phyloP scores from a whole-genome alignment of 2,797 vertebrate species.

The Morelia viridis region DNA sequence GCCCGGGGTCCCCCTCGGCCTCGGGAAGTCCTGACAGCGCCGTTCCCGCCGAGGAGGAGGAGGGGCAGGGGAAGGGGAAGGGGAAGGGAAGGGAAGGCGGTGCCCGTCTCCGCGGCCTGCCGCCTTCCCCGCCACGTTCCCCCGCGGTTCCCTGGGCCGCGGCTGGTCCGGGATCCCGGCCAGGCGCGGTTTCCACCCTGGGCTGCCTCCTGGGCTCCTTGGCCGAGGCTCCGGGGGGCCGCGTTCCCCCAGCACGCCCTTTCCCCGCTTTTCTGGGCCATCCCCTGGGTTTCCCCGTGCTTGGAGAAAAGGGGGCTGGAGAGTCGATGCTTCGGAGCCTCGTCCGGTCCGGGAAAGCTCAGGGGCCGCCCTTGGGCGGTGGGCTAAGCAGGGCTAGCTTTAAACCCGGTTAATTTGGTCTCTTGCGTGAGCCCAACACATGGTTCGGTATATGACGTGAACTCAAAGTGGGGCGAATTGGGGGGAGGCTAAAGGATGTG shows the following conservation, averaged over 20 bases:
- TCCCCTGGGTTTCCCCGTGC: no score
- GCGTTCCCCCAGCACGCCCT: no score
- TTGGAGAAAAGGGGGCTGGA: not conserved
- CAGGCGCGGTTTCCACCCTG: no score
- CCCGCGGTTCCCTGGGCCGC: not conserved
- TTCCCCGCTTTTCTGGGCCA: no score
- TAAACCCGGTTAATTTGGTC: not conserved
- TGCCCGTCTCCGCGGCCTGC: not conserved
- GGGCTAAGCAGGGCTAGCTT: not conserved
- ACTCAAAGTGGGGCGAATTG: not conserved
- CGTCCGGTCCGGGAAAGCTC: not conserved
- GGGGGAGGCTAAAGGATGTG: not conserved
- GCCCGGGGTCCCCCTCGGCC: not conserved
- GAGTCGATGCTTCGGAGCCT: not conserved
- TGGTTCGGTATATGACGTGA: not conserved
- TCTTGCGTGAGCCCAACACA: not conserved
- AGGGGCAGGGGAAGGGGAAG: not conserved
- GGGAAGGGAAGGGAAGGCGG: not conserved
- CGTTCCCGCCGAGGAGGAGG: conserved; percentile 7
- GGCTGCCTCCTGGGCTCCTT: no score
- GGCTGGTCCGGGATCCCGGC: not conserved
- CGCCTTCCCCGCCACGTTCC: not conserved
- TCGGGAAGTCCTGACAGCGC: conserved; percentile 12
- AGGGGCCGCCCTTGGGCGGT: no score
- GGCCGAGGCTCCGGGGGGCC: no score